Conservation (phyloP, 2,113 vertebrate genomes). For the Leptodactylus fuscus region DNA sequence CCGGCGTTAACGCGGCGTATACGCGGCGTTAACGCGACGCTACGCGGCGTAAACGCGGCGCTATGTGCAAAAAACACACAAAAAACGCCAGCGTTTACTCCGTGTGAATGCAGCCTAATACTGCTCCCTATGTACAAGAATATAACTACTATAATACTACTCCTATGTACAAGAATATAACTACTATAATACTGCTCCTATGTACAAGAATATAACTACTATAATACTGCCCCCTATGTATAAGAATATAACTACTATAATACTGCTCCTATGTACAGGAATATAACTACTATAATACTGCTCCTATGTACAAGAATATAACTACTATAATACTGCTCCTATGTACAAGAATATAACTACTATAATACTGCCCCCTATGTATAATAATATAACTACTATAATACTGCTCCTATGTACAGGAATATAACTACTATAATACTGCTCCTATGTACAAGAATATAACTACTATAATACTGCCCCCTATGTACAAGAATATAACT, state of each 20-base stretch:
- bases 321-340: background rate
- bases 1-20: no score
- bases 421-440: constrained; percentile 14
- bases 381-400: background rate
- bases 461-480: constrained; percentile 8
- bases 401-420: background rate
- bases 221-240: constrained; percentile 5
- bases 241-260: constrained; percentile 6
- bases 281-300: constrained; percentile 16
- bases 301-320: background rate
- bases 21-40: no score
- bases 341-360: constrained; percentile 3
- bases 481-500: background rate
- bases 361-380: background rate
- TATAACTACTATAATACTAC: background rate
- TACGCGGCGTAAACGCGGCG: no score
- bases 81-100: no score
- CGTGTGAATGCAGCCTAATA: no score
- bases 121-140: background rate
- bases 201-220: constrained; percentile 1
- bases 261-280: background rate
- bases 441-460: background rate
- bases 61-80: no score
- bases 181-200: background rate
- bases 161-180: background rate